phyloP scores from a whole-genome alignment of 1,140 invertebrate species.

The Belonocnema kinseyi region DNA sequence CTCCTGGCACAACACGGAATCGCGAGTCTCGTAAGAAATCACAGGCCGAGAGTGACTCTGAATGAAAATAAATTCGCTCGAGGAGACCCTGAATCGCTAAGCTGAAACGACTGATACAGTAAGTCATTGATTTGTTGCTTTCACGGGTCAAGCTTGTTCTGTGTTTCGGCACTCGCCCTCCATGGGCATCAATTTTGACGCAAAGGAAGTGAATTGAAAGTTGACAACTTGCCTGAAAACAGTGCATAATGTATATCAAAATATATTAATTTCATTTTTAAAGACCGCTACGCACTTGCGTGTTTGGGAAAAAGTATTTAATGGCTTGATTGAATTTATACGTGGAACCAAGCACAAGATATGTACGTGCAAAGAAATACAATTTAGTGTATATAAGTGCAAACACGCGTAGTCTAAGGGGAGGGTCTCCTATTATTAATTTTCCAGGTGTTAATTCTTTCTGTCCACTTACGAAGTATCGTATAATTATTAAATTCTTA shows the following conservation, averaged over 20 bases:
- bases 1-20: slow-evolving; percentile 42
- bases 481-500: slow-evolving; percentile 17
- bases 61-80: slow-evolving; percentile 51
- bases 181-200: background rate
- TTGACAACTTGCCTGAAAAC: background rate
- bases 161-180: background rate
- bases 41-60: slow-evolving; percentile 67
- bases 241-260: slow-evolving; percentile 3
- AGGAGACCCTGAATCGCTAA: slow-evolving; percentile 30
- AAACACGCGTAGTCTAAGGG: slow-evolving; percentile 34
- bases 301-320: slow-evolving; percentile 20
- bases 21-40: slow-evolving; percentile 59
- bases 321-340: slow-evolving; percentile 29
- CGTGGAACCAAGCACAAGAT: slow-evolving; percentile 24
- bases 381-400: slow-evolving; percentile 32
- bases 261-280: slow-evolving; percentile 6
- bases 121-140: slow-evolving; percentile 26
- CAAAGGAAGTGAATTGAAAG: slow-evolving; percentile 4
- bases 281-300: background rate
- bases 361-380: slow-evolving; percentile 28
- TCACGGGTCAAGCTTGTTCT: slow-evolving; percentile 19
- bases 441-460: slow-evolving; percentile 27
- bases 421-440: slow-evolving; percentile 26
- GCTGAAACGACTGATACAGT: slow-evolving; percentile 27
- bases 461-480: slow-evolving; percentile 31